Conservation (phyloP, 1,140 invertebrate genomes). For the Leguminivora glycinivorella region DNA sequence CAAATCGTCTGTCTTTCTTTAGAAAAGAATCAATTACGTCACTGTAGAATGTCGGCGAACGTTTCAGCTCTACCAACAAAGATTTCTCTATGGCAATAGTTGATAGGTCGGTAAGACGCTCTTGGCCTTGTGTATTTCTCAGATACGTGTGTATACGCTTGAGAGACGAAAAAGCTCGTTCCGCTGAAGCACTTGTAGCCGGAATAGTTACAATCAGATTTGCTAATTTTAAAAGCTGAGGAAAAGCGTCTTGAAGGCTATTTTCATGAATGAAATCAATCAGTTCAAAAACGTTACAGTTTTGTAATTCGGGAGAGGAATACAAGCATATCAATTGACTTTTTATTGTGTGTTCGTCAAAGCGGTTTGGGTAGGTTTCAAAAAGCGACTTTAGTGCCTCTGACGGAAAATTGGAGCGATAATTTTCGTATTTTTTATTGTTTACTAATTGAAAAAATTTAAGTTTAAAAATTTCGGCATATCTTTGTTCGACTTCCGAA, state of each 20-base stretch:
- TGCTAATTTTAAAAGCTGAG: conserved; percentile 16
- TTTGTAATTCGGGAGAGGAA: not conserved
- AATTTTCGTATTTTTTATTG: not conserved
- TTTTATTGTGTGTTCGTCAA: not conserved
- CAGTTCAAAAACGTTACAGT: conserved; percentile 4
- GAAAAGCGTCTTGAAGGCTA: not conserved
- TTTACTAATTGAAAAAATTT: not conserved
- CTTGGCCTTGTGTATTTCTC: conserved; percentile 19
- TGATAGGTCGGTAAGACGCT: not conserved
- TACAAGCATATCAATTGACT: not conserved
- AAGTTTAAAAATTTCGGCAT: conserved; percentile 7
- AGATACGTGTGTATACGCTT: conserved; percentile 25
- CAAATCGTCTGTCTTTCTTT: not conserved
- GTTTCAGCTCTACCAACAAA: not conserved
- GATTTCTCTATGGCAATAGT: not conserved
- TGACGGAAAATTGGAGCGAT: not conserved
- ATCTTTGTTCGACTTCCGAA: not conserved
- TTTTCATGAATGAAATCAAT: conserved; percentile 28
- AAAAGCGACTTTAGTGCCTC: not conserved
- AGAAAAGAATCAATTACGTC: not conserved
- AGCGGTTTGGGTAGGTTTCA: not conserved
- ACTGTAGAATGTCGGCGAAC: not conserved
- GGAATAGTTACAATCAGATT: conserved; percentile 12
- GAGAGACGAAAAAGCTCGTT: conserved; percentile 24
- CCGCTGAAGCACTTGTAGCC: conserved; percentile 12